Evolutionary conservation across 1,140 invertebrate genomes (phyloP), one percentile per base, ranked within the genome.

Genomic region (Procambarus virginalis): DNA sequence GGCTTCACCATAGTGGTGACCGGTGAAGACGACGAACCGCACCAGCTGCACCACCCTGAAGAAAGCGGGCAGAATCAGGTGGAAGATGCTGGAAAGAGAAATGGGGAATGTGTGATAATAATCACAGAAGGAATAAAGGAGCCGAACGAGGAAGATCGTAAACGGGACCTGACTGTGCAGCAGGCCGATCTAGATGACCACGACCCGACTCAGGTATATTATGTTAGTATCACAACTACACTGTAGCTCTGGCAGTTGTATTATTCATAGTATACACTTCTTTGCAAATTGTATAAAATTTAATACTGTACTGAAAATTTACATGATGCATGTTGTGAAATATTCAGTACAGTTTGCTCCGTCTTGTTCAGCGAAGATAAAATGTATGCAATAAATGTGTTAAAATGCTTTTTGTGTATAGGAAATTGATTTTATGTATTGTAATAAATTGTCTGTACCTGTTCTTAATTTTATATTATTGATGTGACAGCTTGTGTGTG

Each of bases 201-300:
- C 79, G 90, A 91, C 78, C 90, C 81, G 90, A 91, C 85, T 91
- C 90, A 91, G 90, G 90, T 91, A 91, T 91, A 84, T 89, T 89
- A 89, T 89, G 88, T 89, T 89, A 89, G 88, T 89, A 89, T 89
- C 88, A 89, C 88, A 89, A 64, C 88, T 73, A 70, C 81, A 76
- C 55, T 83, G 75, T 89, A 89, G 88, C 88, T 68, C 9, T 77
- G 81, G 49, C 20, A 75, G 12, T 73, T 73, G 14, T 10, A 73
- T 73, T 68, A 68, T 68, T 68, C 20, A 68, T 68, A 68, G 64
- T 4, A 12, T 55, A 12, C 51, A 55, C 12, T 55, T 55, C 51
- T 9, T 55, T 55, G 51, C 51, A 9, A 55, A 55, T 55, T 55
- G 8, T 55, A 9, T 55, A 55, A 55, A 55, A 55, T 55, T 1